Evolutionary conservation across 2,797 vertebrate species (phyloP), one percentile per base, ranked within the genome.

Genomic region (Limosa lapponica): DNA sequence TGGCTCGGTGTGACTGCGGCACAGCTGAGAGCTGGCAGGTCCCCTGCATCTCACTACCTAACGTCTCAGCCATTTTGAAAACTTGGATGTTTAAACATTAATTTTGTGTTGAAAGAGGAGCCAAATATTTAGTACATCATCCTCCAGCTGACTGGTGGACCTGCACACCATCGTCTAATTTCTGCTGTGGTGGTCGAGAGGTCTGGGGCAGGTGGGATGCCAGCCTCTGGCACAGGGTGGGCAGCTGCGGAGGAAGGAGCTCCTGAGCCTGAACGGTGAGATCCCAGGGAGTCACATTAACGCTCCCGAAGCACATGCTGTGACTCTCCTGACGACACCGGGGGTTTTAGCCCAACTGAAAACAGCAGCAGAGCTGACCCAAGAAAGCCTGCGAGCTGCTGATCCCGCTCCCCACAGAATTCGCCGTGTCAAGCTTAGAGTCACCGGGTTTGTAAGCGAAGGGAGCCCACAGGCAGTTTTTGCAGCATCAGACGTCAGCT

Each of bases 1-100:
- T 32, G 58, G 43, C n/a, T 75, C 0, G 0, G 37, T 2, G 4
- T 0, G 6, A 41, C 0, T n/a, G 51, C 0, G 0, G 51, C 58
- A 70, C 30, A 79, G 43, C 37, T 65, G 34, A 79, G 8, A 65
- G 54, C n/a, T 37, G 51, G 39, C 51, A 59, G 30, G 49, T 36
- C 20, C n/a, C 28, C n/a, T 0, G 0, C 4, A 6, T 18, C 81
- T 75, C 24, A 20, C 36, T 41, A 22, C 19, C 34, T 13, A 32
- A 57, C 11, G 37, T 34, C 48, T 67, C 37, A 18, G 57, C 25
- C 3, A 0, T 55, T 77, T 55, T 27, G 46, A 86, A 90, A 86
- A 72, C 24, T 3, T n/a, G 37, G 32, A 49, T 32, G 6, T 46
- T 52, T 77, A 83, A 87, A 59, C 28, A 22, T 25, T 28, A 36